These are phyloP conservation scores for Rhadinocentrus ornatus DNA, from an alignment of 2,797 vertebrate species.

Conservation along the genomic window DNA sequence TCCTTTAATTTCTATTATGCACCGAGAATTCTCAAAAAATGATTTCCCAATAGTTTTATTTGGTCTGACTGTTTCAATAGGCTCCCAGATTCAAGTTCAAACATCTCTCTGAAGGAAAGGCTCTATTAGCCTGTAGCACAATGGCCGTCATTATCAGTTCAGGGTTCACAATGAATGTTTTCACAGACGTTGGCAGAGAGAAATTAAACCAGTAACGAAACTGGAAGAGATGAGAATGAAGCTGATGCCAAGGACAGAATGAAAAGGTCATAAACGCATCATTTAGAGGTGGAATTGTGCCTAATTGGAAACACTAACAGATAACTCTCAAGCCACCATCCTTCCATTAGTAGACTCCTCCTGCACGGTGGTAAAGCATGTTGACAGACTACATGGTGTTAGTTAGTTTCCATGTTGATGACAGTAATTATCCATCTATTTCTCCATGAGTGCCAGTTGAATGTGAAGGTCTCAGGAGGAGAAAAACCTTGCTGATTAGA, in stretches of 20 bases:
- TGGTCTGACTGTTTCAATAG: slow-evolving; percentile 25
- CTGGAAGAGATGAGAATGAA: slow-evolving; percentile 1
- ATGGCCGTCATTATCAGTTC: slow-evolving; percentile 22
- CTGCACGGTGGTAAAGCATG: neutral
- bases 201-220: slow-evolving; percentile 17
- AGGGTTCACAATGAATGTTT: slow-evolving; percentile 14
- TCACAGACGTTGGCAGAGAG: slow-evolving; percentile 17
- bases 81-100: slow-evolving; percentile 29
- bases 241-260: neutral
- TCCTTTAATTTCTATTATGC: neutral
- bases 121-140: slow-evolving; percentile 37
- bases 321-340: slow-evolving; percentile 1
- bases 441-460: slow-evolving; percentile 9
- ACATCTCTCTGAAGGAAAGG: slow-evolving; percentile 1
- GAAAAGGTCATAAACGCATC: slow-evolving; percentile 2
- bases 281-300: neutral
- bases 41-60: slow-evolving; percentile 2
- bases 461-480: slow-evolving; percentile 43
- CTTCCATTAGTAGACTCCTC: neutral
- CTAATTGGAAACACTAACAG: slow-evolving; percentile 1
- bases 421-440: slow-evolving; percentile 32
- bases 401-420: slow-evolving; percentile 19
- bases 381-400: slow-evolving; percentile 10
- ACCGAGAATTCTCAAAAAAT: neutral
- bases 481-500: slow-evolving; percentile 43